phyloP scores from a whole-genome alignment of 2,797 vertebrate species.

The Pipistrellus pygmaeus region DNA sequence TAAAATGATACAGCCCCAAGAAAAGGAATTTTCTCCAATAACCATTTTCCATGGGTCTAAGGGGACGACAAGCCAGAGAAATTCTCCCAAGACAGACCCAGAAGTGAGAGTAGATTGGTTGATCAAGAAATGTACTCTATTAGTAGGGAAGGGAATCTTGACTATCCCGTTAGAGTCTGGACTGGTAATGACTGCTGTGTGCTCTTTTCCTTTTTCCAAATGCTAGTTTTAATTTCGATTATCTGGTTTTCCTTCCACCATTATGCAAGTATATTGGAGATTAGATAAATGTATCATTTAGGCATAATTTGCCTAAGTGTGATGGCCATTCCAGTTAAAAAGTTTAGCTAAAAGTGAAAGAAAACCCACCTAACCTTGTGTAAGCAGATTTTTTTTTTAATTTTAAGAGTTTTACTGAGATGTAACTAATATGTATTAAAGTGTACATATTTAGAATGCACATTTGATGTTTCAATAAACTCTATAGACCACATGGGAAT shows the following conservation, averaged over 20 bases:
- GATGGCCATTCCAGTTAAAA: background rate
- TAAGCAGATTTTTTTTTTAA: background rate
- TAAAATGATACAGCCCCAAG: background rate
- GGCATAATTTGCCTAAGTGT: constrained; percentile 1
- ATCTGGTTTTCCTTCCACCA: constrained; percentile 3
- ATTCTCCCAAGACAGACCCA: constrained; percentile 37
- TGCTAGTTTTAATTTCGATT: constrained; percentile 32
- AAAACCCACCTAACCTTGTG: background rate
- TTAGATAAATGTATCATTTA: constrained; percentile 51
- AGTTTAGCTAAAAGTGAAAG: constrained; percentile 44
- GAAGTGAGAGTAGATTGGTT: background rate
- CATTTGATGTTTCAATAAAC: background rate
- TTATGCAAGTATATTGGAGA: background rate
- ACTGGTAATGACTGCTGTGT: background rate
- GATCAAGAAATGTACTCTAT: constrained; percentile 10
- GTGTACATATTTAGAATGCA: background rate
- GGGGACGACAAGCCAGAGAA: background rate
- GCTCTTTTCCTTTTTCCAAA: constrained; percentile 4
- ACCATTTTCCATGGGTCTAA: background rate
- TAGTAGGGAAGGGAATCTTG: constrained; percentile 2
- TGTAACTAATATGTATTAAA: background rate
- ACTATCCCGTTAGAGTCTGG: background rate
- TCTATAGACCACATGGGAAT: background rate
- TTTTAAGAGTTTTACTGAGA: constrained; percentile 29
- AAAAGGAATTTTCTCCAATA: background rate